phyloP scores from a whole-genome alignment of 2,888 invertebrate species.

The Lasiommata megera region DNA sequence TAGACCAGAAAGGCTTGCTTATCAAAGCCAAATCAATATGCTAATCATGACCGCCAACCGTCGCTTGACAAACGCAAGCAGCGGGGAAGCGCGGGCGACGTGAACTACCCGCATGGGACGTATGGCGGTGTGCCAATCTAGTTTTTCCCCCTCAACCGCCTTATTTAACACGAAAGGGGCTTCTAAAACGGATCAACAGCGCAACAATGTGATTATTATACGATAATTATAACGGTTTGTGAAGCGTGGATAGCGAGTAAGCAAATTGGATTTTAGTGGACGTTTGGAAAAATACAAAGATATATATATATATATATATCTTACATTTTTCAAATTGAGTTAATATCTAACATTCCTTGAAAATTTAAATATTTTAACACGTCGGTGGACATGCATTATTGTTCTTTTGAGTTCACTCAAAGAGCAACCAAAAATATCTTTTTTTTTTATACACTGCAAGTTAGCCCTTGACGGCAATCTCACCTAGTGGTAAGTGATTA shows the following conservation, averaged over 20 bases:
- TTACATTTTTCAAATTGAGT: too few relatives aligned
- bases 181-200: slow-evolving; percentile 54
- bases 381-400: too few relatives aligned
- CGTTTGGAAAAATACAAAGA: too few relatives aligned
- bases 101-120: slow-evolving; percentile 68
- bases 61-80: slow-evolving; percentile 40
- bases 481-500: too few relatives aligned
- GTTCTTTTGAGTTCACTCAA: too few relatives aligned
- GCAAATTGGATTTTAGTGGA: too few relatives aligned
- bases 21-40: slow-evolving; percentile 66
- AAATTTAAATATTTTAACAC: too few relatives aligned
- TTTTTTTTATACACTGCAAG: too few relatives aligned
- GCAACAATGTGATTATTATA: slow-evolving; percentile 26
- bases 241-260: slow-evolving; percentile 2
- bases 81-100: slow-evolving; percentile 44
- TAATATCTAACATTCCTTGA: too few relatives aligned
- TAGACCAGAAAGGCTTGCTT: slow-evolving; percentile 34
- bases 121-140: slow-evolving; percentile 72
- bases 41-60: slow-evolving; percentile 57
- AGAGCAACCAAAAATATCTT: too few relatives aligned
- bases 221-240: slow-evolving; percentile 27
- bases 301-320: too few relatives aligned
- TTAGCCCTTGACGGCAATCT: too few relatives aligned
- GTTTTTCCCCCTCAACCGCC: slow-evolving; percentile 55
- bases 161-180: slow-evolving; percentile 68